phyloP scores from a whole-genome alignment of 1,140 invertebrate genomes.

The Achatina immaculata region DNA sequence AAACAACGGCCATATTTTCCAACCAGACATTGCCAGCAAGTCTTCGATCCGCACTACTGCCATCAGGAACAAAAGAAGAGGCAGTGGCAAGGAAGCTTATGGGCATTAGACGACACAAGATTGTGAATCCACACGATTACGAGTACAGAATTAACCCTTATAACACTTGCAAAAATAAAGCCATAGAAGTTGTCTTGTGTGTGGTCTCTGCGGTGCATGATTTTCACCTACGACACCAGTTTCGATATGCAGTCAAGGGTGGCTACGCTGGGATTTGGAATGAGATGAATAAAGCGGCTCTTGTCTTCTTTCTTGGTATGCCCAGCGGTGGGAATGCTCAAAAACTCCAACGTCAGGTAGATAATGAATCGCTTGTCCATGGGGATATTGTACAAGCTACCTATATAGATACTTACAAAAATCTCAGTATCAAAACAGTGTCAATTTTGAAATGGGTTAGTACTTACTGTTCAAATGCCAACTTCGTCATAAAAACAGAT shows the following conservation, averaged over 20 bases:
- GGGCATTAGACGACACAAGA: neutral
- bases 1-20: neutral
- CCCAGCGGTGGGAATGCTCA: neutral
- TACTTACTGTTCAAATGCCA: neutral
- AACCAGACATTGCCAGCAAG: neutral
- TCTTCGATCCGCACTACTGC: neutral
- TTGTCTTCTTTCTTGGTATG: neutral
- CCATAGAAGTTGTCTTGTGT: neutral
- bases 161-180: neutral
- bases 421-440: slow-evolving; percentile 11
- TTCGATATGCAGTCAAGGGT: neutral
- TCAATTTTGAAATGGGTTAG: slow-evolving; percentile 5
- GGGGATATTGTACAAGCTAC: slow-evolving; percentile 12
- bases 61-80: neutral
- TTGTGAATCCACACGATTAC: neutral
- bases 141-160: neutral
- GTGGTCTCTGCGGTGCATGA: neutral
- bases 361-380: neutral
- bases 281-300: neutral
- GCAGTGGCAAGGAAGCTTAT: neutral
- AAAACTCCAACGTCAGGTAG: neutral
- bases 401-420: neutral
- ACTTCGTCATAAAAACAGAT: slow-evolving; percentile 6
- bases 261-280: neutral
- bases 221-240: neutral